Evolutionary conservation across 2,888 invertebrate species (phyloP), one percentile per base, ranked within the genome.

Genomic region (Calameuta idolon): DNA sequence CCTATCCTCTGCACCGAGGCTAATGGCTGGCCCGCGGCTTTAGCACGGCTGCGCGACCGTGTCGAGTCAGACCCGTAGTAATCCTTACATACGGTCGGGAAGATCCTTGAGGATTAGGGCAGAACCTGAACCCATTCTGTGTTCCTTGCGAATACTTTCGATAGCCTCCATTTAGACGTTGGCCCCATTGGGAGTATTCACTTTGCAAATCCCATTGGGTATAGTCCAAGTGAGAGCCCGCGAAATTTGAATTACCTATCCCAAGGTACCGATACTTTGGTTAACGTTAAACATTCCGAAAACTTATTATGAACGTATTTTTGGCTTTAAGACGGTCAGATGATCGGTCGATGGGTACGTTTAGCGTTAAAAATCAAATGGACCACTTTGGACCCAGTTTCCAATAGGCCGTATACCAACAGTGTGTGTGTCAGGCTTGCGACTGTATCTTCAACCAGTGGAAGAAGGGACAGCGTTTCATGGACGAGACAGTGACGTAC

Each of bases 11-110:
- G 71, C 75, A 77, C 77, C 71, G 77, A 79, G 78, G 87, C 88
- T 88, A 88, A 88, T 88, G 86, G 84, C 77, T 80, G 83, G 84
- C 85, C 83, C 83, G 85, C 80, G 85, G 86, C 85, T 87, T 86
- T 87, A 85, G 79, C 83, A 80, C 83, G 71, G 34, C 31, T n/a
- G 83, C 83, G 81, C 86, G 82, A 81, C 81, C 83, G 78, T 83
- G 85, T 86, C 83, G 84, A 84, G 82, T 86, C 82, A 76, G 83
- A 84, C 85, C 85, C 85, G 80, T 76, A 78, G 84, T 89, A 90
- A 90, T 88, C 89, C 89, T 88, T 89, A 89, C 88, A 85, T 88
- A 89, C 85, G 87, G 83, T 86, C 82, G 81, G 76, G 81, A 83
- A 87, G 88, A 89, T 89, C 84, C 79, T 79, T 83, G 71, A 80